Evolutionary conservation across 2,888 invertebrate species (phyloP), one percentile per base, ranked within the genome.

Genomic region (Mythimna impura): DNA sequence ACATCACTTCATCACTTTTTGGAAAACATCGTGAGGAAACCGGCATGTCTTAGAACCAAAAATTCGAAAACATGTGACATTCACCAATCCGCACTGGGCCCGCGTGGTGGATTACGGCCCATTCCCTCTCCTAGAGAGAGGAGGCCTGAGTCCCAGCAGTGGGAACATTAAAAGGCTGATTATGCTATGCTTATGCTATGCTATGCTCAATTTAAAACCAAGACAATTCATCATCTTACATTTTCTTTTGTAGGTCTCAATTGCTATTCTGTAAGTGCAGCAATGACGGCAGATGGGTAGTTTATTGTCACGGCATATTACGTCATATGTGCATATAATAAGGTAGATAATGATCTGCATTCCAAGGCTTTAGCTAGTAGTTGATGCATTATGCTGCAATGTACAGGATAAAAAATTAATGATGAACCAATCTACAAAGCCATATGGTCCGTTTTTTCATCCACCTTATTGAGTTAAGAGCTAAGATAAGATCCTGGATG

Each of bases 241-340:
- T 43, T 25, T 52, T 47, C 17, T 62, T 25, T 52, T 75, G 30
- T 14, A 36, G 10, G 22, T 62, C 14, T 47, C 22, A 60, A 64
- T 80, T 80, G 40, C 0, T 61, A 76, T 80, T 74, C 60, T 34
- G 40, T 22, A 25, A 6, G 40, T 22, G 61, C 61, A 79, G 17
- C 47, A 54, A 73, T 50, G 54, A 52, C 2, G n/a, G n/a, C 14
- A 61, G n/a, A 34, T 65, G 22, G 30, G 50, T 34, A 40, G n/a
- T 47, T 60, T 72, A 58, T 60, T 64, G 74, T 43, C 50, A 50
- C 36, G 25, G 40, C 25, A 65, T 17, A 72, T 76, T 61, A 65
- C 50, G 34, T 65, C 47, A 61, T 40, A 64, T 40, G 60, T 64
- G 80, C 22, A 55, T 61, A 55, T 50, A 63, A 36, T 62, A 72